Base-by-base conservation (phyloP, 1,140 invertebrate species). In the Amphibalanus amphitrite region DNA sequence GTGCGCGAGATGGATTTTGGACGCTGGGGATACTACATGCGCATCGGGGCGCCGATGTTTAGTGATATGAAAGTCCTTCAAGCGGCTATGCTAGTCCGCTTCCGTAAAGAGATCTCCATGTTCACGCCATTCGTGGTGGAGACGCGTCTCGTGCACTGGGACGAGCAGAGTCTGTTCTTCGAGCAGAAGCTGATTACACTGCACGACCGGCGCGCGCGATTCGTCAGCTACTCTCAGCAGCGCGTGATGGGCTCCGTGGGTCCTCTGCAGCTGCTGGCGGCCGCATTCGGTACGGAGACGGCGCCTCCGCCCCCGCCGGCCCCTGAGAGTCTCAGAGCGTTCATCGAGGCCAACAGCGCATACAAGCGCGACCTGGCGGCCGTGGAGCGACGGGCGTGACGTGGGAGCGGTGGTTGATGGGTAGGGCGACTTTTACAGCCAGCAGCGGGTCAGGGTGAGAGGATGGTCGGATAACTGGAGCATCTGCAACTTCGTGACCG, bases 1-100 rank as follows among this genome's bases (percentile, higher is more conserved):
- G 82, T 93, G 8, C 84, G 91, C 15, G 91, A 93, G 76, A 79
- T 93, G 76, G 91, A 94, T 78, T 93, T 93, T 79, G 91, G 0
- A 81, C 90, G 33, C 87, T 88, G 0, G 89, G 92, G 77, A n/a
- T 65, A 10, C 64, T 65, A 65, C 64, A 23, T 90, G 78, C 82
- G 90, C 17, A 90, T 87, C 0, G 85, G 86, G 33, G 86, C 86
- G 73, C 88, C 90, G 59, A 84, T 85, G 65, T 82, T 83, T 0
- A 86, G 88, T 70, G 87, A 88, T 0, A 88, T 88, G 0, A 84
- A 85, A 0, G 85, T 92, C 0, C 86, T 89, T 17, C 87, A 91
- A 77, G 88, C 88, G 0, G 89, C 89, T 70, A 73, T 71, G 25
- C 33, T 76, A 6, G 26, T 65, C 64, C 23, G 64, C 23, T 65